A percentile compares a stretch with the other conserved stretches of the same genome.
phyloP scores from a whole-genome alignment of 2,888 invertebrate genomes.

The Beris chalybata region DNA sequence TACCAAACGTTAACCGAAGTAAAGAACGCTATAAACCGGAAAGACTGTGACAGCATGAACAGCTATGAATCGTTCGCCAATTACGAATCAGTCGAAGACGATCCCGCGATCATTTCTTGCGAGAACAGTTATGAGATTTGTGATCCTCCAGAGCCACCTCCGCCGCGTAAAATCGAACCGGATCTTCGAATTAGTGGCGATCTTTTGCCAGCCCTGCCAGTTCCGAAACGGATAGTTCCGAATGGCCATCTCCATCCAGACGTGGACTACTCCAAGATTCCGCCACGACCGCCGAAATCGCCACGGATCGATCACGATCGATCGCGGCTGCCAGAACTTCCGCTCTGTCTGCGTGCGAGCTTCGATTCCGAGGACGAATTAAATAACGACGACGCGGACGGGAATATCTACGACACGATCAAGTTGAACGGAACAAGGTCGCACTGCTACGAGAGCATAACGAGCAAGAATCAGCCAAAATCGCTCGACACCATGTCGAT shows the following conservation, averaged over 20 bases:
- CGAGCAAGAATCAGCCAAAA: conserved; percentile 37
- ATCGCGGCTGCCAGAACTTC: conserved; percentile 25
- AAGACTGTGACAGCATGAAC: conserved; percentile 23
- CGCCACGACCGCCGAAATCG: conserved; percentile 37
- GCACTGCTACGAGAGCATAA: conserved; percentile 48
- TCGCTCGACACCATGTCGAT: conserved; percentile 47
- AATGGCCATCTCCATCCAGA: conserved; percentile 3
- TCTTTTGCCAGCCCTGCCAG: conserved; percentile 39
- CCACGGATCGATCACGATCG: conserved; percentile 25
- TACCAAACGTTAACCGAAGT: conserved; percentile 53
- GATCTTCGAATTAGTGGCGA: conserved; percentile 44
- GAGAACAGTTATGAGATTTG: conserved; percentile 53
- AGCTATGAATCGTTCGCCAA: conserved; percentile 47
- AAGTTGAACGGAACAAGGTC: conserved; percentile 60
- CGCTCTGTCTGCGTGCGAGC: conserved; percentile 20
- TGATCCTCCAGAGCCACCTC: conserved; percentile 43
- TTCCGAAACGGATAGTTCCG: conserved; percentile 47
- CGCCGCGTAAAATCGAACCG: conserved; percentile 34
- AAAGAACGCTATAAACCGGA: conserved; percentile 29
- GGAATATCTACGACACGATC: conserved; percentile 67
- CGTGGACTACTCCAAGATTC: conserved; percentile 5
- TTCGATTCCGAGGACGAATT: conserved; percentile 18
- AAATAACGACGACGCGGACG: conserved; percentile 51
- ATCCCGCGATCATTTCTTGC: conserved; percentile 13
- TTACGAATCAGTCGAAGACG: conserved; percentile 50